Base-by-base conservation (phyloP, 2,888 invertebrate species). In the Cosmia trapezina region DNA sequence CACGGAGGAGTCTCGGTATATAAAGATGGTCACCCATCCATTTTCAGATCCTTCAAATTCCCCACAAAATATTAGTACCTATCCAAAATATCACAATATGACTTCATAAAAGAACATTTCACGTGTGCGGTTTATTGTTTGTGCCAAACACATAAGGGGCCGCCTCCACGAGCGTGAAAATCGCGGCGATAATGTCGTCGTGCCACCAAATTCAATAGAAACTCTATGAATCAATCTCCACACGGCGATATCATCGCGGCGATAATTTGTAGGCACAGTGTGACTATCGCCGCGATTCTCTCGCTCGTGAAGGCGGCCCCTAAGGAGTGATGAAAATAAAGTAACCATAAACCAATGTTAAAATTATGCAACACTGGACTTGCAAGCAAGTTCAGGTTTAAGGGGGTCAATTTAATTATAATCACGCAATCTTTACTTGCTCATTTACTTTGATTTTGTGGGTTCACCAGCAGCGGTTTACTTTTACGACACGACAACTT, bases 341-440 rank as follows among this genome's bases (percentile, higher is more conserved):
- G 70, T 75, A 81, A 87, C 60, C 43, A 37, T 60, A 28, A 28
- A 28, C 12, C 47, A 76, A 72, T 68, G n/a, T 70, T 62, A 83
- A 65, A 87, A 83, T 91, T 88, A 79, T 73, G 89, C 87, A 92
- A 92, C 69, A 61, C 63, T 78, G 78, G 74, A 87, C 81, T 81
- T 84, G 85, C 78, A 80, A 86, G 85, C 90, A 86, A 87, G 90
- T 89, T 87, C 85, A 87, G 81, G 85, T 86, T 87, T 86, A 89
- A 92, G 87, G 87, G 84, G 92, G 91, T 90, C 91, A 90, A 73
- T 88, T 89, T 87, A 84, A 87, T 87, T 89, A 83, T 83, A 78
- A 78, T 87, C 87, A 83, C 86, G 91, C 89, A 92, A 92, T 88
- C 67, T 69, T 72, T 78, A 87, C 90, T 89, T 91, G 87, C 87